Base-by-base conservation (phyloP, 1,140 invertebrate genomes). In the Cotesia glomerata region DNA sequence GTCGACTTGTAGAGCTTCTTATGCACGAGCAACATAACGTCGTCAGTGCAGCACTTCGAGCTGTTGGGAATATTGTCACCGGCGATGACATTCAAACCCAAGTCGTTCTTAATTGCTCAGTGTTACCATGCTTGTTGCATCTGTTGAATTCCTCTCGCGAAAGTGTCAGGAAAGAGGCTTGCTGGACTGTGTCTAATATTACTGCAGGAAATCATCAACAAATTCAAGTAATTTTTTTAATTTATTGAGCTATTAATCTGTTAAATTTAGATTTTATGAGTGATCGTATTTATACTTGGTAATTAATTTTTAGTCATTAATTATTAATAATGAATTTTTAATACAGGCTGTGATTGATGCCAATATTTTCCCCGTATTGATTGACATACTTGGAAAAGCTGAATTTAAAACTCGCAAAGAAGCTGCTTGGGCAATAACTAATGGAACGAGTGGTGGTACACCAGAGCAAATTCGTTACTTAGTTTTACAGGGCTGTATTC, bases 151-250 rank as follows among this genome's bases (percentile, higher is more conserved):
- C 93, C 7, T 81, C 89, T 49, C 95, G 95, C 79, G 97, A 99
- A 86, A 91, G 92, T 32, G 93, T 98, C 59, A 90, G 94, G 65
- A 99, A 99, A 89, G 98, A 99, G 87, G 96, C 97, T 5, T 98
- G 97, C 83, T 99, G 98, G 97, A 98, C 97, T 56, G 93, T 99
- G 75, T 98, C 97, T 51, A 99, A 99, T 87, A 98, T 99, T 65
- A 98, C 97, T 3, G 97, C 97, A 67, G 97, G 98, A 62, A 99
- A 98, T 88, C 91, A 94, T 61, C 91, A 93, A 78, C 98, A 99
- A 88, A 97, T 98, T 77, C 94, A 95, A 88, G 93, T 93, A 76
- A 63, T 63, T 72, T 34, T 49, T 52, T 26, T 67, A 18, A 54
- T 63, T 65, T 51, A 32, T 58, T 68, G 8, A 32, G 1, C 26